Evolutionary conservation across 2,797 vertebrate genomes (phyloP).

Genomic region (Pachyuromys duprasi): DNA sequence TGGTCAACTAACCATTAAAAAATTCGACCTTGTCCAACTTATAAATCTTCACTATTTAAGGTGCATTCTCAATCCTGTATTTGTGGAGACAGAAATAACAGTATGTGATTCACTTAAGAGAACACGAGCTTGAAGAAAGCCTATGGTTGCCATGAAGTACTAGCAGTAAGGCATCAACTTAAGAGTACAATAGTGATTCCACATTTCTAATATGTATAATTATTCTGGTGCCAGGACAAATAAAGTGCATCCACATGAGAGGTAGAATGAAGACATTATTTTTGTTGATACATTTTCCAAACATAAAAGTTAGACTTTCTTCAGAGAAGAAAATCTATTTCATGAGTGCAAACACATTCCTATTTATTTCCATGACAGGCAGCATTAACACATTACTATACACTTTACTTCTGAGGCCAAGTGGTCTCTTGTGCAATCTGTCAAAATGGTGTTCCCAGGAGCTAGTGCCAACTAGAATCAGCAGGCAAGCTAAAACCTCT

Average conservation of each 20-base stretch:
- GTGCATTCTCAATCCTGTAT: not conserved
- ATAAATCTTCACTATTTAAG: constrained; percentile 57
- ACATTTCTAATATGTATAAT: not conserved
- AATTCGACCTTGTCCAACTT: constrained; percentile 31
- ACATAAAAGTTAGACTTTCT: constrained; percentile 24
- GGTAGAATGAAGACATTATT: not conserved
- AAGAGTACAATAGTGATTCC: not conserved
- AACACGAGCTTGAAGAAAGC: constrained; percentile 17
- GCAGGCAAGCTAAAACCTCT: not conserved
- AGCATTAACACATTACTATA: not conserved
- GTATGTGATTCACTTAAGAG: constrained; percentile 6
- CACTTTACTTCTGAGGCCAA: not conserved
- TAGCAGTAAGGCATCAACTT: not conserved
- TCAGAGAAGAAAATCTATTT: not conserved
- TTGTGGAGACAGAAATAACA: constrained; percentile 7
- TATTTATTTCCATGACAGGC: not conserved
- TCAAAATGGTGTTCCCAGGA: not conserved
- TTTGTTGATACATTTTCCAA: constrained; percentile 33
- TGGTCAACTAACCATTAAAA: constrained; percentile 51
- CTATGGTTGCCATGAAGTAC: constrained; percentile 12
- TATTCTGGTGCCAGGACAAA: not conserved
- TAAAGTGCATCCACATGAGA: not conserved
- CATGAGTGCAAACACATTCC: not conserved
- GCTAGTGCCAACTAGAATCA: not conserved
- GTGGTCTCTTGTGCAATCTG: not conserved